Percentiles rank a stretch among this genome's conserved stretches.
Conservation (phyloP, 2,797 vertebrate species). For the Cossypha niveicapilla region DNA sequence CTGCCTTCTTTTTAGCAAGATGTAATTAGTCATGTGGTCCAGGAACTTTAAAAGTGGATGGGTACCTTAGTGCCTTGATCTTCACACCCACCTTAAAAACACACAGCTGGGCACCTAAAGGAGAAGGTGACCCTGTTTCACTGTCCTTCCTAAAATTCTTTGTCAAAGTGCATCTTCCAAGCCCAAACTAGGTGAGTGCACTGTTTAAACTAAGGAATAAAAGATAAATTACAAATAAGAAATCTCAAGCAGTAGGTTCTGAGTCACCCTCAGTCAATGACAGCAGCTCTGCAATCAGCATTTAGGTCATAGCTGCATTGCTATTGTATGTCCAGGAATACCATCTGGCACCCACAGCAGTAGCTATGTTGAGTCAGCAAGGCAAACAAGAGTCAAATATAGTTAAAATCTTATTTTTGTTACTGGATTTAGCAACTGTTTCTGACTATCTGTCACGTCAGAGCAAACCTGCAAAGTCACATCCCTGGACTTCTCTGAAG, state of each 20-base stretch:
- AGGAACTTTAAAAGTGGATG: not conserved
- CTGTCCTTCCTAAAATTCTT: not conserved
- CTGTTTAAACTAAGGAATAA: not conserved
- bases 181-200: not conserved
- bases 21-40: not conserved
- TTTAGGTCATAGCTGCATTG: constrained; percentile 1
- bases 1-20: not conserved
- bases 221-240: not conserved
- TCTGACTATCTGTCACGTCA: not conserved
- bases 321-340: not conserved
- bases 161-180: not conserved
- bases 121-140: not conserved
- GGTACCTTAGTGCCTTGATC: not conserved
- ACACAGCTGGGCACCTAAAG: not conserved
- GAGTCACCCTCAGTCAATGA: not conserved
- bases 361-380: constrained; percentile 25
- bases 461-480: not conserved
- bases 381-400: not conserved
- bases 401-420: not conserved
- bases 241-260: not conserved
- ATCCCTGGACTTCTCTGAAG: not conserved
- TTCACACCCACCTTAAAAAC: not conserved
- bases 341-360: not conserved
- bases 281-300: not conserved
- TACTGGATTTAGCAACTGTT: not conserved